Evolutionary conservation across 2,113 vertebrate genomes (phyloP), one percentile per base, ranked within the genome.

Genomic region (Drymodes brunneopygia): DNA sequence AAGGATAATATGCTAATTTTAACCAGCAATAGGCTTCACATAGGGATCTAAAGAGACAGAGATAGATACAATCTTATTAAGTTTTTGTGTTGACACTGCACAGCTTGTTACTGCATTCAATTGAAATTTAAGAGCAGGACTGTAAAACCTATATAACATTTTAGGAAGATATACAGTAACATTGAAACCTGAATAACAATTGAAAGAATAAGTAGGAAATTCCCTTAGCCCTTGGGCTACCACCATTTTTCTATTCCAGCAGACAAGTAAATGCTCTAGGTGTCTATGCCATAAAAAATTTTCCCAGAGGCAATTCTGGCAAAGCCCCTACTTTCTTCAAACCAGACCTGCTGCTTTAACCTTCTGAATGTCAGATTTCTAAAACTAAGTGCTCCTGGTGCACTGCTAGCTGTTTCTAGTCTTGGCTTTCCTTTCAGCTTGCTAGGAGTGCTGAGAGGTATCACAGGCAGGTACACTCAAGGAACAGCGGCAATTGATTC

Each of bases 191-290:
- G 64, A 67, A 62, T 84, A 72, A 66, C 48, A 57, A 72, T 58
- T 58, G 56, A 40, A 73, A 67, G 82, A 70, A 29, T 42, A 72
- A 65, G n/a, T 33, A 58, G 61, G 82, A 92, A 94, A 86, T 86
- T 91, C 85, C 57, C 85, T 79, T 71, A 93, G 94, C 94, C 94
- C 87, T 92, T 88, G 91, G 94, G 95, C 92, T 92, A 95, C 67
- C 38, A 8, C 51, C 45, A 42, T 81, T 94, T 81, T 85, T 86
- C 81, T 85, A 1, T 88, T 86, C 79, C 74, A 47, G 58, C 73
- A 94, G 45, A 81, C 85, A 94, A 92, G 44, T 66, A 81, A 91
- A 57, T 62, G 93, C 82, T 57, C 27, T 62, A 95, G 81, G 64
- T 96, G 61, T 64, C 89, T 92, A 12, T 56, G 50, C 80, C 62